phyloP scores from a whole-genome alignment of 2,797 vertebrate genomes.

The Thamnophis elegans region DNA sequence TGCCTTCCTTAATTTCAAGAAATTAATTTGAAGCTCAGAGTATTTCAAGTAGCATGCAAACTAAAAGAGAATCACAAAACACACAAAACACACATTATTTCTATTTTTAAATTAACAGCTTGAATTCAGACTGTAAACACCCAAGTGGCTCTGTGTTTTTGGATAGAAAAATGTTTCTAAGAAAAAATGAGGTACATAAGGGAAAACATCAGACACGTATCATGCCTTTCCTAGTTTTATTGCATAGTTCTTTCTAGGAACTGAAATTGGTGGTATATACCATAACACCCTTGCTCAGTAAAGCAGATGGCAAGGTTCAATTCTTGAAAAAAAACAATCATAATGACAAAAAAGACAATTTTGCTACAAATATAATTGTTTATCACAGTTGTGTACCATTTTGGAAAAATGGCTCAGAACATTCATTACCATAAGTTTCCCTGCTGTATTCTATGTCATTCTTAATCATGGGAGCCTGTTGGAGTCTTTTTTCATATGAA shows the following conservation, averaged over 20 bases:
- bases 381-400: neutral
- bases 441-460: neutral
- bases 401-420: neutral
- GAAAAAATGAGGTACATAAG: conserved; percentile 17
- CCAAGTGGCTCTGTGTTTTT: neutral
- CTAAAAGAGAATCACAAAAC: neutral
- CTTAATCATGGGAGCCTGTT: neutral
- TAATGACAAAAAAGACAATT: conserved; percentile 22
- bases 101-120: neutral
- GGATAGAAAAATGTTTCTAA: conserved; percentile 13
- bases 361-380: conserved; percentile 13
- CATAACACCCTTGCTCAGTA: conserved; percentile 18
- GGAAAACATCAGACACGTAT: conserved; percentile 43
- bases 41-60: neutral
- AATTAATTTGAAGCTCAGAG: conserved; percentile 13
- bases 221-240: conserved; percentile 41
- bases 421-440: neutral
- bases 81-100: neutral
- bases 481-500: neutral
- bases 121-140: conserved; percentile 12
- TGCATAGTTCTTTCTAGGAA: conserved; percentile 41
- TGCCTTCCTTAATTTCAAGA: neutral
- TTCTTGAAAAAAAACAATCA: conserved; percentile 30
- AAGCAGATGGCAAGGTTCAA: conserved; percentile 45
- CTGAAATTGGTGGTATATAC: conserved; percentile 24